Conservation (phyloP, 2,797 vertebrate genomes). For the Sandelia bainsii region DNA sequence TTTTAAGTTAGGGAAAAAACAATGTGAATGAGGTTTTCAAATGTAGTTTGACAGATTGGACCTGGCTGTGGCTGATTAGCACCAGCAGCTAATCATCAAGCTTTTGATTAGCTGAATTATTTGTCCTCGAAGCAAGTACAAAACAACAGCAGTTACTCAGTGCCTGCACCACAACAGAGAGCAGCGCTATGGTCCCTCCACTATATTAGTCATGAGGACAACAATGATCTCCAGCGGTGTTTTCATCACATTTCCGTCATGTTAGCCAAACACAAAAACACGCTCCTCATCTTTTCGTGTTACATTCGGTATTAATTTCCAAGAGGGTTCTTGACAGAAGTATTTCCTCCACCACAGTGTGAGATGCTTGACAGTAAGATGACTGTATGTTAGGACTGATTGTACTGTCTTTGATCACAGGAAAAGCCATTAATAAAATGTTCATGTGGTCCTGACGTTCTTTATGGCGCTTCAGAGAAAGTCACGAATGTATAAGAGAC, state of each 20-base stretch:
- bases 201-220: conserved; percentile 46
- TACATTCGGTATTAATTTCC: conserved; percentile 67
- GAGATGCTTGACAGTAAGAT: conserved; percentile 60
- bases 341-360: conserved; percentile 44
- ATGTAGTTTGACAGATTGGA: conserved; percentile 38
- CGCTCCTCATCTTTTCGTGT: conserved; percentile 38
- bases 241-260: conserved; percentile 46
- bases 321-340: conserved; percentile 41
- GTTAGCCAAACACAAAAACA: conserved; percentile 57
- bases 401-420: conserved; percentile 66
- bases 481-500: conserved; percentile 51
- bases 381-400: conserved; percentile 33
- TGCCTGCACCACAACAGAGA: conserved; percentile 56
- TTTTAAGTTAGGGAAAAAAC: conserved; percentile 9
- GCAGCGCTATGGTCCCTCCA: conserved; percentile 11
- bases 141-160: conserved; percentile 38
- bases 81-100: conserved; percentile 35
- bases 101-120: conserved; percentile 40
- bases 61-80: conserved; percentile 43
- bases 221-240: conserved; percentile 37
- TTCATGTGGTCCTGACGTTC: conserved; percentile 57
- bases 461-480: conserved; percentile 47
- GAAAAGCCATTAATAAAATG: conserved; percentile 61
- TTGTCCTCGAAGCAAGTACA: conserved; percentile 40
- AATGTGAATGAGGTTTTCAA: neutral